These are phyloP conservation scores for Pycnonotus jocosus DNA, from an alignment of 2,113 vertebrate genomes.

Conservation along the genomic window DNA sequence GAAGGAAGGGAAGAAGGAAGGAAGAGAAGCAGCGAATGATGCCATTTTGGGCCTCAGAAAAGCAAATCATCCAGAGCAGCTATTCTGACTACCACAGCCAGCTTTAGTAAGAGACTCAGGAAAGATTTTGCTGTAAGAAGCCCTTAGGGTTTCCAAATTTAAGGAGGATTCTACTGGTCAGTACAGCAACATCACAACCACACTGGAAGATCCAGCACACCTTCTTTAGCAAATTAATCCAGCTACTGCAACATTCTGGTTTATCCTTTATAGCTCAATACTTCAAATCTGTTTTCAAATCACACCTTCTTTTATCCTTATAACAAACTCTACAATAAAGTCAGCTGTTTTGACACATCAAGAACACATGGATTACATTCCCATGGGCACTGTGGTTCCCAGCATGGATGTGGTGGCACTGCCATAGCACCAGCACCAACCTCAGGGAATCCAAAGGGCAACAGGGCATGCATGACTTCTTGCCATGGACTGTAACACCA, in stretches of 20 bases:
- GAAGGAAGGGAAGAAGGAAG: too few relatives aligned
- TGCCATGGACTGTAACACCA: background rate
- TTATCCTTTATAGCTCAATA: background rate
- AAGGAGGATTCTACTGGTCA: background rate
- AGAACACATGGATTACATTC: background rate
- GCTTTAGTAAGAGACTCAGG: background rate
- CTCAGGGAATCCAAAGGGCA: background rate
- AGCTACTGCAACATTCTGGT: background rate
- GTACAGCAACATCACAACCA: background rate
- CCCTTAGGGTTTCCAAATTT: background rate
- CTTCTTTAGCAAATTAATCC: background rate
- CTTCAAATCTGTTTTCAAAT: background rate
- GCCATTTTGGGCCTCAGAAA: background rate
- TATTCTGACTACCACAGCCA: background rate
- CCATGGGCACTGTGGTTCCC: fast-evolving
- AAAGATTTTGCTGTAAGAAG: background rate
- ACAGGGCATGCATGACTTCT: fast-evolving
- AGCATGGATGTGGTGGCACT: background rate
- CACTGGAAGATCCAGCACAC: background rate
- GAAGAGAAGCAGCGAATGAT: background rate
- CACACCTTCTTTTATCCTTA: background rate
- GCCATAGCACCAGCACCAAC: background rate
- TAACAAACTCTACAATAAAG: background rate
- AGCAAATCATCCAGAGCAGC: background rate
- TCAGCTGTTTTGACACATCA: background rate